Conservation (phyloP, 2,113 vertebrate species). For the Fulmarus glacialis region DNA sequence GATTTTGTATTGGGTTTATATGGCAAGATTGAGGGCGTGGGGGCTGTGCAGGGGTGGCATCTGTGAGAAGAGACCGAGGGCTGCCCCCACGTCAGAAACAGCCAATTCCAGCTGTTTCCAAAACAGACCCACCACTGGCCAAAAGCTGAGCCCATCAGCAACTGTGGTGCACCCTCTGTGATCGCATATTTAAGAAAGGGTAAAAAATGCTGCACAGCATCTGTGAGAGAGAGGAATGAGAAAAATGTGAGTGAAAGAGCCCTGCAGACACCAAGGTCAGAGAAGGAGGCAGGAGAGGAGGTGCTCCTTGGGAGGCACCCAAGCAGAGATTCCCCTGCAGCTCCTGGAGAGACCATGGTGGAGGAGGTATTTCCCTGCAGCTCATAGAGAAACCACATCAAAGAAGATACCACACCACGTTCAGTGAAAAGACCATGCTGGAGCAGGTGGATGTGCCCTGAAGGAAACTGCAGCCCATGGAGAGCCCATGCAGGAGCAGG, state of each 20-base stretch:
- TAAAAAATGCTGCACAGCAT: neutral
- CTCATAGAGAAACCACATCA: neutral
- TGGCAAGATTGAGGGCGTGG: neutral
- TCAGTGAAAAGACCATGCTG: neutral
- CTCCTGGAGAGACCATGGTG: neutral
- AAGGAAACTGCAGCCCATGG: neutral
- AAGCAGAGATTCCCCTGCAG: neutral
- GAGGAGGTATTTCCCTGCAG: neutral
- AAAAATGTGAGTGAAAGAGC: neutral
- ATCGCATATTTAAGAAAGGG: neutral
- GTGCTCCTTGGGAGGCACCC: neutral
- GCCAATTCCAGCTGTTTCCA: neutral
- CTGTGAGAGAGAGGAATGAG: neutral
- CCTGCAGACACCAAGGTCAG: neutral
- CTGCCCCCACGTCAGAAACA: neutral
- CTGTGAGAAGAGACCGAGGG: neutral
- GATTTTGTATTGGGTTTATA: neutral
- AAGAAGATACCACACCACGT: neutral
- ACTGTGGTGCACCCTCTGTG: neutral
- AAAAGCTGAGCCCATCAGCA: neutral
- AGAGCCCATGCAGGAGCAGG: neutral
- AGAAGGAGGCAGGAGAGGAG: neutral
- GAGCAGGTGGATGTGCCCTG: neutral
- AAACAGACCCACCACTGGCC: neutral
- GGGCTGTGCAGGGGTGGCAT: neutral